A percentile compares a stretch with the other conserved stretches of the same genome.
These are phyloP conservation scores for Fabriciana adippe DNA, from an alignment of 2,888 invertebrate species.

Conservation along the genomic window DNA sequence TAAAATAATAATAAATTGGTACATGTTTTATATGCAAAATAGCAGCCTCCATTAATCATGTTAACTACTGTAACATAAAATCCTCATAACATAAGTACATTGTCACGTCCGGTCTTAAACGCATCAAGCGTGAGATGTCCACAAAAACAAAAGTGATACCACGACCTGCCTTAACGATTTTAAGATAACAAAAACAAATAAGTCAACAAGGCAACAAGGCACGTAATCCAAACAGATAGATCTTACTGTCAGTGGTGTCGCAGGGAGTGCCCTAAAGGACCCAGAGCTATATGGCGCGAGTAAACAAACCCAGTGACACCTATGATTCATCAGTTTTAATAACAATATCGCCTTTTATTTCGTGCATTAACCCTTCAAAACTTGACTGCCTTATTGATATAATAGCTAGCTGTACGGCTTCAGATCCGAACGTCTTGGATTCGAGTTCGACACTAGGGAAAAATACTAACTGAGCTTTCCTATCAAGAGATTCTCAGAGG, in stretches of 20 bases:
- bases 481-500: too few species aligned
- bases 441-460: too few species aligned
- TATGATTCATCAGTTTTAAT: conserved; percentile 48
- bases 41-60: conserved; percentile 5
- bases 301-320: conserved; percentile 45
- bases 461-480: too few species aligned
- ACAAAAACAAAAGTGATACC: conserved; percentile 47
- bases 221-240: conserved; percentile 71
- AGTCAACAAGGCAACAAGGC: conserved; percentile 56
- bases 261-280: conserved; percentile 43
- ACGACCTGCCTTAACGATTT: conserved; percentile 51
- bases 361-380: conserved; percentile 27
- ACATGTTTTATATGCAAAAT: conserved; percentile 10
- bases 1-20: neutral
- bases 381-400: too few species aligned
- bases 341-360: conserved; percentile 41
- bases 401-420: too few species aligned
- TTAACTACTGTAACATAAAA: conserved; percentile 26
- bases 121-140: conserved; percentile 28
- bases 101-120: conserved; percentile 41
- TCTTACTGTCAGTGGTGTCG: conserved; percentile 59
- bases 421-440: too few species aligned
- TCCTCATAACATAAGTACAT: conserved; percentile 31
- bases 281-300: conserved; percentile 20
- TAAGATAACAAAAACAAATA: conserved; percentile 55